Base-by-base conservation (phyloP, 1,140 invertebrate species). In the Polypedilum vanderplanki region DNA sequence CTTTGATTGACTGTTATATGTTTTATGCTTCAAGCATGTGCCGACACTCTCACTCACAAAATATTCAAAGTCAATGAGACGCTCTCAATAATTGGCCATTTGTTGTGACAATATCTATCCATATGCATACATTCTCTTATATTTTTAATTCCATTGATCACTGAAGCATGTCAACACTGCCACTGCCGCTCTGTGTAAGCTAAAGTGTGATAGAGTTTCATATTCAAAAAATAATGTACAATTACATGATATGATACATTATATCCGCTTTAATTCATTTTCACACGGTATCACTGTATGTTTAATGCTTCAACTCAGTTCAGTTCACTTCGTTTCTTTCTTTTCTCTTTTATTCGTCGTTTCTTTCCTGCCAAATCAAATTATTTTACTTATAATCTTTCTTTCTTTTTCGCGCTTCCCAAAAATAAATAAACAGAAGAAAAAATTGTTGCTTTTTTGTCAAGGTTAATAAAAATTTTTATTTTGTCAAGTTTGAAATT, bases 181-280 rank as follows among this genome's bases (percentile, higher is more conserved):
- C 24, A 33, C 24, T 33, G 24, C 24, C 5, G 24, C 24, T 33
- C 24, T 33, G 65, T 33, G n/a, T 18, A 67, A 67, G 7, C n/a
- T 10, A 57, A 57, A 57, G 46, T 57, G 46, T 70, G 65, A 70
- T 70, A 20, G 17, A 70, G 65, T 70, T 70, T 70, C 65, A 70
- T 70, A 70, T 70, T 70, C 65, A 70, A 70, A 70, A 57, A 12
- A 57, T n/a, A 57, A 9, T 70, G 65, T 70, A 70, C 65, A 70
- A 70, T 70, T 70, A 70, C 65, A 70, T 70, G 65, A 70, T 70
- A 70, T 70, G 65, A 70, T 70, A 70, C 65, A 70, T 22, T 70
- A 70, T 70, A 70, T 70, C 65, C 65, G 65, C 20, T 10, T 70
- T 70, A 70, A 70, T 70, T 70, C 17, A 70, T 70, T 70, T 70